Evolutionary conservation across 2,113 vertebrate species (phyloP), one percentile per base, ranked within the genome.

Genomic region (Melanocharis versteri): DNA sequence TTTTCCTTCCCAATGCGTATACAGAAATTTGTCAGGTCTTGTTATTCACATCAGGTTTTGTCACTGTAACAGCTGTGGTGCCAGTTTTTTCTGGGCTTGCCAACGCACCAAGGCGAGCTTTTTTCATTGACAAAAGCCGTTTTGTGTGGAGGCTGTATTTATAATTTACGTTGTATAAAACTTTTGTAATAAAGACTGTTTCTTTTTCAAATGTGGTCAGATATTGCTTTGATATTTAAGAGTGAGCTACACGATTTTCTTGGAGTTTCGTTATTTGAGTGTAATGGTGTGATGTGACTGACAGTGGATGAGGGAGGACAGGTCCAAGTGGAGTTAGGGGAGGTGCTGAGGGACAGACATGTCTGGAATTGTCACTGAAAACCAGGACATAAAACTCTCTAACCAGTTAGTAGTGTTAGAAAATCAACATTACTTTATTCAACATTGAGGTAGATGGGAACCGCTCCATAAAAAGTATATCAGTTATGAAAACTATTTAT

Each of bases 181-280:
- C 10, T 11, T 90, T 92, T 83, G 31, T 90, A 97, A 94, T 97
- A 96, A 96, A 90, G 78, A 42, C 12, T 15, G 27, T 21, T 31
- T 80, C 28, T 68, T 91, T 89, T 72, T 5, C 16, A 39, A 22
- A 13, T 18, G 24, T 17, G 54, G 19, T 37, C 19, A 28, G 40
- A 6, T 37, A 2, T 0, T 45, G 51, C 60, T 81, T 2, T 56
- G 22, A 23, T 39, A 0, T 45, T 57, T 69, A 23, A 26, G 39
- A 30, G 18, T 37, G 42, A 77, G 7, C 17, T 30, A 2, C 4
- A 0, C 1, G 2, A 3, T 20, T 19, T 21, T 53, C 16, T 11
- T 50, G n/a, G 17, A 3, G 2, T 31, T 71, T 10, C 7, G 16
- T 7, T 21, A 44, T 42, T 19, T 23, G 3, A 33, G 26, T 13